Conservation (phyloP, 2,113 vertebrate genomes). For the Macroglossus sobrinus region DNA sequence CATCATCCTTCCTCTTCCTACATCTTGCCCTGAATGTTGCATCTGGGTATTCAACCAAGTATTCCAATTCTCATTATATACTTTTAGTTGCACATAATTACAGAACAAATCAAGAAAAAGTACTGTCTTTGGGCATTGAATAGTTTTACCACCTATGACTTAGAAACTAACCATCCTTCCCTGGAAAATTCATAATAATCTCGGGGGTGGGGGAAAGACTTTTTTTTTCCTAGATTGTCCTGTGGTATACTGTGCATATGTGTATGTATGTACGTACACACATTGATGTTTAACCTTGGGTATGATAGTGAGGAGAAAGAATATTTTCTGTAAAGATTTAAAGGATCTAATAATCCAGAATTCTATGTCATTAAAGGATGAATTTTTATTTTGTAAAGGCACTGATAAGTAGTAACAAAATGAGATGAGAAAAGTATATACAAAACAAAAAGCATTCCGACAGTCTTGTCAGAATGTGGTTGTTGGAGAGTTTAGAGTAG, state of each 20-base stretch:
- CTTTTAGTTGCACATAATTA: background rate
- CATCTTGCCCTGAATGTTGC: background rate
- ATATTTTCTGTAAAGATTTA: background rate
- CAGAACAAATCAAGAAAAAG: background rate
- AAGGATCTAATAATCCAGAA: background rate
- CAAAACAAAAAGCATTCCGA: background rate
- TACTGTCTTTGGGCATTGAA: background rate
- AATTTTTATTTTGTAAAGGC: background rate
- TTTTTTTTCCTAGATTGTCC: background rate
- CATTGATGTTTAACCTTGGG: background rate
- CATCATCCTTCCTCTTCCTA: background rate
- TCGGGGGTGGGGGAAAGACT: background rate
- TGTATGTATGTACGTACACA: rapidly evolving
- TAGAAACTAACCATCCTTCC: background rate
- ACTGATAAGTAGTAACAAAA: background rate
- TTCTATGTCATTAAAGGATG: background rate
- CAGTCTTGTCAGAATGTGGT: background rate
- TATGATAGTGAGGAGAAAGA: background rate
- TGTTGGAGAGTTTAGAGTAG: background rate
- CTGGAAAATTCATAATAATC: background rate
- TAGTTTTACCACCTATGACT: background rate
- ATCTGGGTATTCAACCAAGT: background rate
- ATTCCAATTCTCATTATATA: background rate
- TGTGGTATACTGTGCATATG: background rate
- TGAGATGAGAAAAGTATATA: background rate